phyloP scores from a whole-genome alignment of 2,113 vertebrate species.

The Serinus canaria region DNA sequence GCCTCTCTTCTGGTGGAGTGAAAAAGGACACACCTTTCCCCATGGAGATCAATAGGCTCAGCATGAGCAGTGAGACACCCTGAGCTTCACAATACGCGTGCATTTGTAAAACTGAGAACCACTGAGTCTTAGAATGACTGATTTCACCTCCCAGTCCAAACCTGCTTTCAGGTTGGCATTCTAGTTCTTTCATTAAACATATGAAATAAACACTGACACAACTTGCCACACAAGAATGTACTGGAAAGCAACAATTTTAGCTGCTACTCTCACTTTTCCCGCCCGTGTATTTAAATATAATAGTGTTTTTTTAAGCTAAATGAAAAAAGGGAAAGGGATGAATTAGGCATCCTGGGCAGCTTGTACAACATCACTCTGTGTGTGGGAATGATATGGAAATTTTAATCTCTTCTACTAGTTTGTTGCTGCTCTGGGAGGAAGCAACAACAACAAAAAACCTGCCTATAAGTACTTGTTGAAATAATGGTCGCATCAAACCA shows the following conservation, averaged over 20 bases:
- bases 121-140: background rate
- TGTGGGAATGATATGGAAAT: constrained; percentile 14
- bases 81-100: background rate
- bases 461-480: constrained; percentile 42
- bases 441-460: constrained; percentile 8
- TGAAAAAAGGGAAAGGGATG: background rate
- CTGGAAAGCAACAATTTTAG: background rate
- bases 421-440: constrained; percentile 56
- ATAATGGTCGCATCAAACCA: constrained; percentile 12
- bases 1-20: background rate
- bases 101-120: background rate
- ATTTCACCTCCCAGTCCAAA: background rate
- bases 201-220: background rate
- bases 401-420: constrained; percentile 20
- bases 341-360: background rate
- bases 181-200: background rate
- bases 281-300: background rate
- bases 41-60: background rate
- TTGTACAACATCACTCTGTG: background rate
- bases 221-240: background rate
- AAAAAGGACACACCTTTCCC: background rate
- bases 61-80: background rate
- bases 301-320: background rate
- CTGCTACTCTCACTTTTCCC: background rate
- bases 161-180: background rate